A percentile compares a stretch with the other conserved stretches of the same genome.
Evolutionary conservation across 2,797 vertebrate genomes (phyloP).

Genomic region (Anabacerthia variegaticeps): DNA sequence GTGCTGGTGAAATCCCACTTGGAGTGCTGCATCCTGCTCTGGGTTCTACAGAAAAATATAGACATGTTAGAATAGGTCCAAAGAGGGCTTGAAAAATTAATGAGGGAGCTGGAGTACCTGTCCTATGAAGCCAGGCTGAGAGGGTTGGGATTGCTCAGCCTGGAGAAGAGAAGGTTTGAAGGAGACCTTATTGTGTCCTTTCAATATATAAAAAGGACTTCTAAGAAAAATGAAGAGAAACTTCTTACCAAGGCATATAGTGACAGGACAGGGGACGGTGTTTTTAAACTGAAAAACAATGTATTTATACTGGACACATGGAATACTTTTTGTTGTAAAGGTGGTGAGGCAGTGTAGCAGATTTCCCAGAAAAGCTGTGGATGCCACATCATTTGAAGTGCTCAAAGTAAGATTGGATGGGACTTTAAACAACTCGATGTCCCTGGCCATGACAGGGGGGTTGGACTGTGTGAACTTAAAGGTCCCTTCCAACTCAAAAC

Average conservation of each 20-base stretch:
- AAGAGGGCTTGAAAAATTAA: background rate
- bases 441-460: accelerated
- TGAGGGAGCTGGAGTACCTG: background rate
- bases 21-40: background rate
- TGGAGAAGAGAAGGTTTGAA: background rate
- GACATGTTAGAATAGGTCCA: background rate
- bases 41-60: background rate
- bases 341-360: background rate
- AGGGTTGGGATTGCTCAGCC: background rate
- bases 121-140: background rate
- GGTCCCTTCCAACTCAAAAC: background rate
- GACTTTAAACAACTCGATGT: background rate
- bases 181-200: background rate
- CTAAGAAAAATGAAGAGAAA: background rate
- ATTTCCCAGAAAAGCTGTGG: background rate
- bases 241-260: background rate
- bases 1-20: background rate
- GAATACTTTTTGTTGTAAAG: background rate
- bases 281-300: background rate
- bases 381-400: background rate
- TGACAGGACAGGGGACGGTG: background rate
- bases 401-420: background rate
- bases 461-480: background rate
- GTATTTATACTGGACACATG: background rate
- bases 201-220: background rate